Percentiles rank a stretch among this genome's conserved stretches.
Conservation (phyloP, 2,113 vertebrate genomes). For the Castor canadensis region DNA sequence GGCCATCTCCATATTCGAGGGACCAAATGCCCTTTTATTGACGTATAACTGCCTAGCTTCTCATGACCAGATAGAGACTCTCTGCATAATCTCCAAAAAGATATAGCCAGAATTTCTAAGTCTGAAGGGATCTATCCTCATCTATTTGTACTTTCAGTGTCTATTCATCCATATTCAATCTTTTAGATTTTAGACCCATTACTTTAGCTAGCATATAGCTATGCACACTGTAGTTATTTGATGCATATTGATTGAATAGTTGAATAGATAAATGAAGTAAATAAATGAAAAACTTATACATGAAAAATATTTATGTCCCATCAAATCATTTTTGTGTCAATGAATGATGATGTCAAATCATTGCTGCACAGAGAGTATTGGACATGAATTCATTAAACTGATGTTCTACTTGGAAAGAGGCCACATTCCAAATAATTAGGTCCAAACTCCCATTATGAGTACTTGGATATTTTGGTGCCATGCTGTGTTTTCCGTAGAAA, state of each 20-base stretch:
- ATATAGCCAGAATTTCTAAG: not conserved
- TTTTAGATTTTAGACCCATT: not conserved
- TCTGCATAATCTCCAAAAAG: not conserved
- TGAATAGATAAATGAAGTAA: not conserved
- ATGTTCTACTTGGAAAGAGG: conserved; percentile 48
- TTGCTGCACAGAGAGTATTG: not conserved
- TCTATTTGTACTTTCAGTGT: not conserved
- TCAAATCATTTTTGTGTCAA: conserved; percentile 30
- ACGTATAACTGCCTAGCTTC: not conserved
- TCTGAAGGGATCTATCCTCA: not conserved
- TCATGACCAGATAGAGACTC: not conserved
- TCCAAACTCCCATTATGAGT: conserved; percentile 26
- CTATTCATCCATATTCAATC: not conserved
- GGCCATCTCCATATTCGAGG: not conserved
- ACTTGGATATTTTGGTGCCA: not conserved
- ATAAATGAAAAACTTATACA: not conserved
- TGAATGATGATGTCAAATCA: conserved; percentile 6
- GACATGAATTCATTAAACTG: conserved; percentile 44
- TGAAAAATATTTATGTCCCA: not conserved
- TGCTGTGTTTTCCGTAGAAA: conserved; percentile 40
- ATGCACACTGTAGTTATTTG: not conserved
- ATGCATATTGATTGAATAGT: not conserved
- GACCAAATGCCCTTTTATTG: not conserved
- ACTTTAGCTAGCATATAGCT: not conserved
- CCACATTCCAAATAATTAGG: conserved; percentile 59